A percentile compares a stretch with the other conserved stretches of the same genome.
Conservation (phyloP, 2,113 vertebrate species). For the Urocolius indicus region DNA sequence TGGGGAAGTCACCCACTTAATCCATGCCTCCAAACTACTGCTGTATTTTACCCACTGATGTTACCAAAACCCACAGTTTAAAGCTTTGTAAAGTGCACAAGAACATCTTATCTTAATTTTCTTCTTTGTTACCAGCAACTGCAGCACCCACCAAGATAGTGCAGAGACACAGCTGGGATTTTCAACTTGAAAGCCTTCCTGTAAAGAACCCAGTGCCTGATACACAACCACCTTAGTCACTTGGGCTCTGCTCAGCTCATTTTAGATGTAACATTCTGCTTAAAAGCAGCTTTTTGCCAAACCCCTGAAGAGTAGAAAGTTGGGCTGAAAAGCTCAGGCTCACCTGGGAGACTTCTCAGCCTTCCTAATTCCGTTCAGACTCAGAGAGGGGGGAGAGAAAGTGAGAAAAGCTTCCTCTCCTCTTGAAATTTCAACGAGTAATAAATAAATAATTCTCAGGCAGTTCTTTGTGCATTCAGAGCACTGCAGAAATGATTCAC, state of each 20-base stretch:
- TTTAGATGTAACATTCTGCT: constrained; percentile 14
- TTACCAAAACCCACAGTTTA: background rate
- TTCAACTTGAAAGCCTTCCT: constrained; percentile 24
- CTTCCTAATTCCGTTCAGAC: constrained; percentile 13
- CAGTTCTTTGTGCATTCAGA: constrained; percentile 4
- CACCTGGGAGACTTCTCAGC: background rate
- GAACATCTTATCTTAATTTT: background rate
- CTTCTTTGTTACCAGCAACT: background rate
- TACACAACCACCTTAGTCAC: background rate
- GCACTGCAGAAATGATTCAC: background rate
- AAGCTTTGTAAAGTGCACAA: background rate
- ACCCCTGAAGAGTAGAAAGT: constrained; percentile 7
- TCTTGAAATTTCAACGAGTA: constrained; percentile 28
- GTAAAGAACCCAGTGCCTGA: background rate
- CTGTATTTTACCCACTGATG: background rate
- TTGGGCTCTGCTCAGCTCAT: constrained; percentile 28
- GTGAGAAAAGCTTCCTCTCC: background rate
- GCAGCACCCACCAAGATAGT: background rate
- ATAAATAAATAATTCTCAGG: constrained; percentile 58
- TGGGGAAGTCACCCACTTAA: background rate
- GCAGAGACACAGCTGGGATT: background rate
- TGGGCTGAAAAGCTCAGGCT: constrained; percentile 33
- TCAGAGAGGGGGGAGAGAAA: background rate
- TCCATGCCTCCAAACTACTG: too few relatives aligned
- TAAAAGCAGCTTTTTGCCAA: constrained; percentile 47